Evolutionary conservation across 2,888 invertebrate genomes (phyloP).

Genomic region (Andrena dorsata): DNA sequence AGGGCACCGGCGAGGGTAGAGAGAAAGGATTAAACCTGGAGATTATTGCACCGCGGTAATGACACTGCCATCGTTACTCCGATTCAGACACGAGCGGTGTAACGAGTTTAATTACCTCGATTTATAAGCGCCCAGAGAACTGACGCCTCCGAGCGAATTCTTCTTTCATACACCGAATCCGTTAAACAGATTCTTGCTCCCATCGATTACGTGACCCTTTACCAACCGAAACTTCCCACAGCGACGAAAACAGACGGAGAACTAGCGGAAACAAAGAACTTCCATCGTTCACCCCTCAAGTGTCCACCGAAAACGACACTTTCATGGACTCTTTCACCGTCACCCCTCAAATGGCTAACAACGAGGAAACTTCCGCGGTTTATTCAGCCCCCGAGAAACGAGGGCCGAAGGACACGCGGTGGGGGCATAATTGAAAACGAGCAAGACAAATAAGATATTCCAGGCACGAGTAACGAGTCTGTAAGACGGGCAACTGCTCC

Average conservation of each 20-base stretch:
- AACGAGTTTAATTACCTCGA: slow-evolving; percentile 22
- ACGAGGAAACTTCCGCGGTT: slow-evolving; percentile 2
- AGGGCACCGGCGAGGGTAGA: slow-evolving; percentile 4
- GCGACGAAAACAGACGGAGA: not conserved
- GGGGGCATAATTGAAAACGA: slow-evolving; percentile 23
- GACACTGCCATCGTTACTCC: slow-evolving; percentile 18
- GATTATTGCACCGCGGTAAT: slow-evolving; percentile 25
- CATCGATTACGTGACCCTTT: too few species aligned
- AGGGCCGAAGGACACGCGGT: not conserved
- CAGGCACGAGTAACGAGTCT: slow-evolving; percentile 15
- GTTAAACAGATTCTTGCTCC: too few species aligned
- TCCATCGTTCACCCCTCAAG: not conserved
- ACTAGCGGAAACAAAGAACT: too few species aligned
- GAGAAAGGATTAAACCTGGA: slow-evolving; percentile 20
- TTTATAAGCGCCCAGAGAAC: not conserved
- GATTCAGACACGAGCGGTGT: not conserved
- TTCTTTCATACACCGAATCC: not conserved
- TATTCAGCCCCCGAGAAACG: slow-evolving; percentile 1
- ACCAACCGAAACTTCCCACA: not conserved
- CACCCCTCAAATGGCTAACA: not conserved
- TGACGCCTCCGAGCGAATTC: not conserved
- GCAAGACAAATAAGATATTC: slow-evolving; percentile 18
- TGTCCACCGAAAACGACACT: not conserved
- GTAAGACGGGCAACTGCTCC: not conserved
- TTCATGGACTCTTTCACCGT: not conserved